Percentiles rank a stretch among this genome's conserved stretches.
phyloP scores from a whole-genome alignment of 2,888 invertebrate species.

The Callyntrura guangdongensis region DNA sequence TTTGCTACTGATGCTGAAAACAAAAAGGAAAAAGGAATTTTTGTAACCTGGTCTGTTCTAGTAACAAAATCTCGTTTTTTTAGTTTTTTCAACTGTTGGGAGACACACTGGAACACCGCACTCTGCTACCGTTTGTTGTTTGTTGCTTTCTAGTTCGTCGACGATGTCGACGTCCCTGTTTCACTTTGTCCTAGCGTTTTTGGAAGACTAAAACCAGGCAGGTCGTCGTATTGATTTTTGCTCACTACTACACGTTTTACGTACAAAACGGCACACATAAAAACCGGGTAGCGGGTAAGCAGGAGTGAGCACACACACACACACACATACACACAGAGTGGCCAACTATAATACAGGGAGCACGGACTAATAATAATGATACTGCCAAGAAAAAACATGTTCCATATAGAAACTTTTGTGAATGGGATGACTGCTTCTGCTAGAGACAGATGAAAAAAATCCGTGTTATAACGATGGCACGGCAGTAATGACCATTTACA shows the following conservation, averaged over 20 bases:
- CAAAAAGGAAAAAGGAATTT: slow-evolving; percentile 11
- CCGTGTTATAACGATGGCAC: slow-evolving; percentile 33
- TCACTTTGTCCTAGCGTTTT: slow-evolving; percentile 45
- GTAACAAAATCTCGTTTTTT: slow-evolving; percentile 25
- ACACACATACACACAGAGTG: no score
- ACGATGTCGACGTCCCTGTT: slow-evolving; percentile 48
- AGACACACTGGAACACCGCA: slow-evolving; percentile 19
- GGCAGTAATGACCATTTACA: slow-evolving; percentile 62
- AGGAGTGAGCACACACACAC: slow-evolving; percentile 13
- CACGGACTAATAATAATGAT: slow-evolving; percentile 52
- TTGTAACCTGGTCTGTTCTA: not conserved
- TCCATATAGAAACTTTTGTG: slow-evolving; percentile 69
- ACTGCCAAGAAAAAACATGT: slow-evolving; percentile 32
- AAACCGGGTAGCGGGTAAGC: no score
- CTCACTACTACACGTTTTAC: slow-evolving; percentile 30
- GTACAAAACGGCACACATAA: slow-evolving; percentile 37
- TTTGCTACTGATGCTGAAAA: not conserved
- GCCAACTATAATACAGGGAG: slow-evolving; percentile 14
- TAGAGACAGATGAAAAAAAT: slow-evolving; percentile 8
- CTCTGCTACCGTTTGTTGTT: slow-evolving; percentile 45
- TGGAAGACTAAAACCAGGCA: slow-evolving; percentile 66
- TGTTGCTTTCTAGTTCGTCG: slow-evolving; percentile 63
- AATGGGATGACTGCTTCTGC: slow-evolving; percentile 30
- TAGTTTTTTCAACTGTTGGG: not conserved
- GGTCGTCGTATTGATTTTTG: slow-evolving; percentile 74